Conservation (phyloP, 1,140 invertebrate genomes). For the Maconellicoccus hirsutus region DNA sequence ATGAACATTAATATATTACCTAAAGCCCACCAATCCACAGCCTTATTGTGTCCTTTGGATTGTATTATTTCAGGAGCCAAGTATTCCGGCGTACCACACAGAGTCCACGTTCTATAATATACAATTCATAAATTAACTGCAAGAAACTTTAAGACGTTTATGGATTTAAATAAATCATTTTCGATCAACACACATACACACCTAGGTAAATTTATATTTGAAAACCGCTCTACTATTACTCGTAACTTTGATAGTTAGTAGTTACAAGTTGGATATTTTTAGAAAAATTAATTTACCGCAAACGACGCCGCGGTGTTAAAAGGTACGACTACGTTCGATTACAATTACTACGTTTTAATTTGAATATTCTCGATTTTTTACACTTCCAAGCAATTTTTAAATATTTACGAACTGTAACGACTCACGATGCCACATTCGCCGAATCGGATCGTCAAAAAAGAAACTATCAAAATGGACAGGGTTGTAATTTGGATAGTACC, state of each 20-base stretch:
- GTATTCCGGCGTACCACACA: conserved; percentile 90
- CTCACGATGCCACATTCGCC: too few relatives aligned
- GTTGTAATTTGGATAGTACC: neutral
- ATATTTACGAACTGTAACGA: neutral
- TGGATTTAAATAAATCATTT: too few relatives aligned
- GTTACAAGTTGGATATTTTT: neutral
- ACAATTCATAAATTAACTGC: too few relatives aligned
- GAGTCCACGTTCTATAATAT: conserved; percentile 67
- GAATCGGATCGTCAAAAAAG: too few relatives aligned
- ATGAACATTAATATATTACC: conserved; percentile 38
- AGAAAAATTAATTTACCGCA: neutral
- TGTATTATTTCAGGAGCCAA: conserved; percentile 88
- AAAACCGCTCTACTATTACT: too few relatives aligned
- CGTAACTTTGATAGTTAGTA: too few relatives aligned
- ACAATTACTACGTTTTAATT: neutral
- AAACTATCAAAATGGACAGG: neutral
- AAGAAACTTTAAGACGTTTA: too few relatives aligned
- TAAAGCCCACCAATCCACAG: conserved; percentile 90
- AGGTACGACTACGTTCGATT: neutral
- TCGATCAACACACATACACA: too few relatives aligned
- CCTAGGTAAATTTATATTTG: too few relatives aligned
- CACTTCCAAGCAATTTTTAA: neutral
- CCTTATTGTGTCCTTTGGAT: conserved; percentile 82
- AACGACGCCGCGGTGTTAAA: neutral
- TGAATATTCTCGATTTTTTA: neutral